Base-by-base conservation (phyloP, 2,113 vertebrate genomes). In the Nesospiza acunhae region DNA sequence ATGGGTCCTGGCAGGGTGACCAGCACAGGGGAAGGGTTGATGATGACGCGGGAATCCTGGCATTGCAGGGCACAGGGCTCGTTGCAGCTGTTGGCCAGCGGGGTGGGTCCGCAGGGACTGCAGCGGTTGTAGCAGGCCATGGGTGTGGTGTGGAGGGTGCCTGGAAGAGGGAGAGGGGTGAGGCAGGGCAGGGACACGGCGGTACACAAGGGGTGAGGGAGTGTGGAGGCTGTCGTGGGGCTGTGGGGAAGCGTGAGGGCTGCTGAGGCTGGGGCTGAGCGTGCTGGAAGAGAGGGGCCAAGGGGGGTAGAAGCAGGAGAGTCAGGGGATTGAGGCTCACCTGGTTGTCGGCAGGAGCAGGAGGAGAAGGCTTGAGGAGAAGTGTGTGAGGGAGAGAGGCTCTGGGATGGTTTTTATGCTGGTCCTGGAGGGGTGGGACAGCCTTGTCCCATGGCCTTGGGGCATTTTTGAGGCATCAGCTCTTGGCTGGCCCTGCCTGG, bases 391-490 rank as follows among this genome's bases (percentile, higher is more conserved):
- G n/a, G 47, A 70, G 9, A 42, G 70, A 27, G 31, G 17, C 13
- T 15, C 9, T 12, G 22, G 30, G 4, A 7, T 0, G 3, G 18
- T 23, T 74, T 74, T 56, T 74, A 74, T 74, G 31, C 24, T 5
- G 8, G 4, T 74, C 0, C 1, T 58, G 33, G 7, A 6, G 0
- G 24, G 52, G 41, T 0, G 3, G 33, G 41, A 6, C 53, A 28
- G 18, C 10, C 2, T 22, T 58, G 13, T 58, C 18, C 18, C 31
- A 22, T 46, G 24, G 41, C 41, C 53, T 46, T 28, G 22, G 52
- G 63, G n/a, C 21, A 39, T 68, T 81, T 67, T 56, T 0, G 0
- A 37, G 1, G 10, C 17, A 5, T 8, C 14, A n/a, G 3, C 11
- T 10, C 8, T 28, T n/a, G 2, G 0, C 13, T 17, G 10, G 5